These are phyloP conservation scores for Mizuhopecten yessoensis DNA, from an alignment of 1,140 invertebrate genomes.

Conservation along the genomic window DNA sequence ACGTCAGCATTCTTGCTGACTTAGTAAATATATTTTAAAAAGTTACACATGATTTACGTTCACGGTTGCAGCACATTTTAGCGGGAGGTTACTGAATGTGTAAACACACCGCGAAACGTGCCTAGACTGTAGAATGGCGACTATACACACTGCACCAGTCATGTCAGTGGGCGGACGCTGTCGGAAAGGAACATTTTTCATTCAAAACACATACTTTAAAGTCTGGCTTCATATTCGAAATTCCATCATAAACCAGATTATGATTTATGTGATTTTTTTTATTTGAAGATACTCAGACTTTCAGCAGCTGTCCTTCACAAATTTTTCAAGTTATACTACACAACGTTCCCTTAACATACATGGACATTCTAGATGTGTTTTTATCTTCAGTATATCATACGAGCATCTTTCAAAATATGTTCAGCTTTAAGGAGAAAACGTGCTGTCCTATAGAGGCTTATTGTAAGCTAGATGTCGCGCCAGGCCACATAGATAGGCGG, in stretches of 20 bases:
- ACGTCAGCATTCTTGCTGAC: not conserved
- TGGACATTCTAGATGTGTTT: no score
- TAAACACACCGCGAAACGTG: not conserved
- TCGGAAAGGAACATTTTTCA: not conserved
- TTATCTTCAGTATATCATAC: no score
- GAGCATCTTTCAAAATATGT: no score
- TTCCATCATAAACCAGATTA: not conserved
- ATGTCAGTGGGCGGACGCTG: not conserved
- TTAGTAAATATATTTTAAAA: not conserved
- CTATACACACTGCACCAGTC: not conserved
- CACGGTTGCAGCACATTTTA: not conserved
- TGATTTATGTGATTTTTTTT: not conserved
- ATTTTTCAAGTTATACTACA: no score
- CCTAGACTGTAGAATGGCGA: not conserved
- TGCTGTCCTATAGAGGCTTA: no score
- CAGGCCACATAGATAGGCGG: not conserved
- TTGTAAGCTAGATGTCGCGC: not conserved
- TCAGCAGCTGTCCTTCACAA: no score
- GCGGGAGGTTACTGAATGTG: not conserved
- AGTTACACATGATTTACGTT: not conserved
- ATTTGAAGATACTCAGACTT: no score
- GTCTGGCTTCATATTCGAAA: not conserved
- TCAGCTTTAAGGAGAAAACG: no score
- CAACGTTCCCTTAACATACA: no score
- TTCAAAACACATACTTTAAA: not conserved